These are phyloP conservation scores for Eupithecia pulchellata DNA, from an alignment of 2,888 invertebrate genomes.

Conservation along the genomic window DNA sequence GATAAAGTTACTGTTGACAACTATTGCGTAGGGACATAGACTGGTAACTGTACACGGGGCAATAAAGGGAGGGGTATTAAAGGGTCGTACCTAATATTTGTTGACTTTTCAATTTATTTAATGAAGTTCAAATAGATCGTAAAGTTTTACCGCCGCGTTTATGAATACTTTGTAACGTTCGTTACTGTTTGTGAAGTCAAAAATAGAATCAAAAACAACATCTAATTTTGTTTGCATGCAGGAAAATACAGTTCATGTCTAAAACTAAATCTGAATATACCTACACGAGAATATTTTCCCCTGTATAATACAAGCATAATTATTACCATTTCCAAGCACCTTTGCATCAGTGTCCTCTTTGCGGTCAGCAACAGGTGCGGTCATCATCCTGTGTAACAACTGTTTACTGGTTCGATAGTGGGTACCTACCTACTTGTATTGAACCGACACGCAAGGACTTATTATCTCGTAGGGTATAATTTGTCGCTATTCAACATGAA, in stretches of 20 bases:
- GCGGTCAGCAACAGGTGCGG: slow-evolving; percentile 39
- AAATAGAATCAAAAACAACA: not conserved
- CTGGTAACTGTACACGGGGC: slow-evolving; percentile 31
- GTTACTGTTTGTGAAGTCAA: not conserved
- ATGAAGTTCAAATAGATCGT: slow-evolving; percentile 37
- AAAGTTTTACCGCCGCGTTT: slow-evolving; percentile 17
- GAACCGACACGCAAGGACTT: slow-evolving; percentile 9
- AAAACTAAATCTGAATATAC: not conserved
- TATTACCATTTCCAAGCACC: not conserved
- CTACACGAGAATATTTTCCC: not conserved
- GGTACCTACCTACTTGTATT: slow-evolving; percentile 11
- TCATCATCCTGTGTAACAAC: slow-evolving; percentile 33
- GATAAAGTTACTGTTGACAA: slow-evolving; percentile 62
- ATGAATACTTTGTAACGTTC: not conserved
- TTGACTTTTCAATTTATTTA: slow-evolving; percentile 34
- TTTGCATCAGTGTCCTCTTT: slow-evolving; percentile 22
- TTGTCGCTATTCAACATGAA: slow-evolving; percentile 34
- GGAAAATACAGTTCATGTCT: not conserved
- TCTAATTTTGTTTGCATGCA: not conserved
- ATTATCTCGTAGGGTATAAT: slow-evolving; percentile 39
- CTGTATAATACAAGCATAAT: not conserved
- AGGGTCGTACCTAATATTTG: slow-evolving; percentile 26
- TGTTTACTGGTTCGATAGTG: slow-evolving; percentile 21
- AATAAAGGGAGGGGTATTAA: slow-evolving; percentile 21
- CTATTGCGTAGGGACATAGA: slow-evolving; percentile 23